phyloP scores from a whole-genome alignment of 2,797 vertebrate genomes.

The Cossypha polioptera region DNA sequence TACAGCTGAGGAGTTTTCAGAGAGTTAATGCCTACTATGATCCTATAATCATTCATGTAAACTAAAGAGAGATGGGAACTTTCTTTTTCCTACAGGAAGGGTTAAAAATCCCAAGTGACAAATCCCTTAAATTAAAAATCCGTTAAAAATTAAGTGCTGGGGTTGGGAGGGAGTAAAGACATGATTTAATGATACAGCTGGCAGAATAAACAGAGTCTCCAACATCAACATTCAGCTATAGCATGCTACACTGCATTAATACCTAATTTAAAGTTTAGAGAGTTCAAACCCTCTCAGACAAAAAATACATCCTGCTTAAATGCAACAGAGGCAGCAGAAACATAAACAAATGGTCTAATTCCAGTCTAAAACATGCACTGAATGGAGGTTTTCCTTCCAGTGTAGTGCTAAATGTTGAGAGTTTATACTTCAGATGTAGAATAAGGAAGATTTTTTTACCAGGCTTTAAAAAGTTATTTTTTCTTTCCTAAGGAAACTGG shows the following conservation, averaged over 20 bases:
- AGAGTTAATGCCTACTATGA: neutral
- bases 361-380: neutral
- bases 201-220: constrained; percentile 36
- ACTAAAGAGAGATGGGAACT: neutral
- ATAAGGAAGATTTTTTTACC: neutral
- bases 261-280: constrained; percentile 1
- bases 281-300: neutral
- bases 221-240: neutral
- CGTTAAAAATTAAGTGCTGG: neutral
- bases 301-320: constrained; percentile 11
- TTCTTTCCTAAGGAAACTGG: neutral
- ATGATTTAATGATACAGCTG: constrained; percentile 21
- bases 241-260: neutral
- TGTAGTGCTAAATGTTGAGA: neutral
- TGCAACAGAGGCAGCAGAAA: neutral
- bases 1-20: neutral
- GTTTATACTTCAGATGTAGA: neutral
- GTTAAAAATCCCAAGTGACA: constrained; percentile 19
- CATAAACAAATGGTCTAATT: neutral
- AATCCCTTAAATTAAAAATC: constrained; percentile 11
- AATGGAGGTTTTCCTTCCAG: neutral
- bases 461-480: neutral
- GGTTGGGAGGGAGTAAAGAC: neutral
- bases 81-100: constrained; percentile 4
- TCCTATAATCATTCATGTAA: constrained; percentile 7